Evolutionary conservation across 2,797 vertebrate genomes (phyloP), one percentile per base, ranked within the genome.

Genomic region (Erpetoichthys calabaricus): DNA sequence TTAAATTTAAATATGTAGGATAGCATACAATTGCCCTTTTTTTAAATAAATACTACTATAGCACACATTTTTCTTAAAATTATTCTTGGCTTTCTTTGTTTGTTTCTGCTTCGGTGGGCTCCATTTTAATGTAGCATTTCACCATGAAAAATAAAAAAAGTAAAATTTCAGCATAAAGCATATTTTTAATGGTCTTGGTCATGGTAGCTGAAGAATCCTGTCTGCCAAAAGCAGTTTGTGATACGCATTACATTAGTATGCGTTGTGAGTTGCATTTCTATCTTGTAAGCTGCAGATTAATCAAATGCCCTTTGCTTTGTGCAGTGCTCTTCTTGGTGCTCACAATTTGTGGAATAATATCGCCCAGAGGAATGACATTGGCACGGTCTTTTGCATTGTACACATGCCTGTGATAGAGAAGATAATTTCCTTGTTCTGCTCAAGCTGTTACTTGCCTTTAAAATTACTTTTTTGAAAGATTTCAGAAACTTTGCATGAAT

Each of bases 331-430:
- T 49, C 47, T 49, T 49, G 47, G 47, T 49, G 47, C n/a, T 49
- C 47, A 7, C 4, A 49, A 4, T 49, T 49, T n/a, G n/a, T 7
- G 47, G 47, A 49, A 49, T 7, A n/a, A 7, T 49, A 49, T 49
- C n/a, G 47, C 47, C 47, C 47, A 49, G n/a, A 49, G 47, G 47
- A 49, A 49, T 49, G 47, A 49, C n/a, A 5, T 51, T 51, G 50
- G 5, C 8, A 42, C n/a, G 41, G 4, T 41, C 10, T 43, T 54
- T 54, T 54, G 41, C 41, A 54, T 54, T 7, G 44, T 54, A 5
- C 53, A 42, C 41, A 41, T 42, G 41, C 53, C 42, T 10, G 7
- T 54, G 41, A 54, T 42, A 54, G 53, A 42, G 41, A 54, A 54
- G 6, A 54, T 42, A 54, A 42, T 54, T 42, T 42, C n/a, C 53